phyloP scores from a whole-genome alignment of 2,113 vertebrate genomes.

The Paramormyrops kingsleyae region DNA sequence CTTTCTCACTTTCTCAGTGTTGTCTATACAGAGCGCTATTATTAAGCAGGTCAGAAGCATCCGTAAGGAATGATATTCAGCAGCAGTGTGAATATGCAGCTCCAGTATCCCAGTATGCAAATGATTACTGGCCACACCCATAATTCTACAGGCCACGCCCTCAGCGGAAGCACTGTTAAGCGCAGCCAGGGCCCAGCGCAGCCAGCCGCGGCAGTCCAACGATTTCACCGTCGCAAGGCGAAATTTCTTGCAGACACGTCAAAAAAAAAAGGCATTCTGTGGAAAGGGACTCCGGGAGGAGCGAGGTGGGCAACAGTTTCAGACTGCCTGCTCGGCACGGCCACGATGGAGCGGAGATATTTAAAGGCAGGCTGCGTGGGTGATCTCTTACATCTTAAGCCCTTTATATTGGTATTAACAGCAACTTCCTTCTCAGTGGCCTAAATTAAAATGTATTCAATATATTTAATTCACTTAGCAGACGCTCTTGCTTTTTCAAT shows the following conservation, averaged over 20 bases:
- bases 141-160: background rate
- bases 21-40: background rate
- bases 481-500: background rate
- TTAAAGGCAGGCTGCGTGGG: background rate
- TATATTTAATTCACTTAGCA: background rate
- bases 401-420: background rate
- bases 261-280: background rate
- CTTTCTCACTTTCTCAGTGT: background rate
- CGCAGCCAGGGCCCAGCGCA: background rate
- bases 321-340: background rate
- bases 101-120: background rate
- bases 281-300: background rate
- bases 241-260: slow-evolving; percentile 4
- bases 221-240: background rate
- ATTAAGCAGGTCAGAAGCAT: background rate
- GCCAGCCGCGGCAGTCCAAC: background rate
- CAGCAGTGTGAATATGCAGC: background rate
- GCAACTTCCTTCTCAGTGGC: background rate
- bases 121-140: background rate
- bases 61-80: background rate
- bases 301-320: background rate
- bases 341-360: background rate
- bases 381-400: background rate
- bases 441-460: background rate
- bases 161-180: background rate